phyloP scores from a whole-genome alignment of 2,797 vertebrate species.

The Coregonus sp. region DNA sequence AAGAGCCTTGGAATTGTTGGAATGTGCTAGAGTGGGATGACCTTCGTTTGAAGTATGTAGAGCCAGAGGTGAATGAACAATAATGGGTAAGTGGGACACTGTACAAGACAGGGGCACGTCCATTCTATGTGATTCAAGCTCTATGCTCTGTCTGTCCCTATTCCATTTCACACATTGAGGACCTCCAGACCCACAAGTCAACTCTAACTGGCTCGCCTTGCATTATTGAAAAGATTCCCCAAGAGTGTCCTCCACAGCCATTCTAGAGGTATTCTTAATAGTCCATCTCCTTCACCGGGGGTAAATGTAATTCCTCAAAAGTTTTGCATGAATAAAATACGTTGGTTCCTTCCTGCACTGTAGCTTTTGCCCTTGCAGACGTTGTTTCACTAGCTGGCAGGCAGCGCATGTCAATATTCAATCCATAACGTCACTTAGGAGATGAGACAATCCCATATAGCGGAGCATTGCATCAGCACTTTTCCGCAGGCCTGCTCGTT shows the following conservation, averaged over 20 bases:
- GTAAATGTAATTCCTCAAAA: slow-evolving; percentile 8
- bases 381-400: slow-evolving; percentile 40
- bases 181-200: slow-evolving; percentile 27
- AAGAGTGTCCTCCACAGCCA: slow-evolving; percentile 20
- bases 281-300: slow-evolving; percentile 2
- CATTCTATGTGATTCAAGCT: not conserved
- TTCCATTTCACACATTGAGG: slow-evolving; percentile 30
- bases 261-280: slow-evolving; percentile 9
- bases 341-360: not conserved
- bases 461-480: slow-evolving; percentile 54
- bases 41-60: not conserved
- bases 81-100: not conserved
- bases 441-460: slow-evolving; percentile 61
- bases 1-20: not conserved
- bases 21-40: not conserved
- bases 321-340: slow-evolving; percentile 3
- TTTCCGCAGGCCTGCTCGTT: slow-evolving; percentile 33
- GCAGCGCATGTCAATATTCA: slow-evolving; percentile 55
- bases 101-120: not conserved
- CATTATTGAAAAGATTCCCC: slow-evolving; percentile 58
- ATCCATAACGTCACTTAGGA: slow-evolving; percentile 61
- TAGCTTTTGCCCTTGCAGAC: slow-evolving; percentile 26
- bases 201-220: slow-evolving; percentile 38
- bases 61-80: slow-evolving; percentile 3
- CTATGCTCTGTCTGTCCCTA: not conserved